Evolutionary conservation across 2,888 invertebrate genomes (phyloP).

Genomic region (Globia sparganii): DNA sequence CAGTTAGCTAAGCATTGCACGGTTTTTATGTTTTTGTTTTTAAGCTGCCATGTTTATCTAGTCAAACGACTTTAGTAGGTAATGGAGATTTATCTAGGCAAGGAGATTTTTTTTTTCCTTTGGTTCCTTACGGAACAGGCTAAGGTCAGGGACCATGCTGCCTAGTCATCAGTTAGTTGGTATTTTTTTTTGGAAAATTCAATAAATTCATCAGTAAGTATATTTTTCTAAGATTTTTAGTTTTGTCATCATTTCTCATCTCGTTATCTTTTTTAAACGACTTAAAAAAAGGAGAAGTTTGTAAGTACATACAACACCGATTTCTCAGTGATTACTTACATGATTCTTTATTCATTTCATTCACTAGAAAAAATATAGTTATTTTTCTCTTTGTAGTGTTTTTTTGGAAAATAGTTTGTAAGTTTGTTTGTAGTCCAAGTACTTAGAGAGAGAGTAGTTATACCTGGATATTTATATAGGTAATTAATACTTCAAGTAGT

Average conservation of each 20-base stretch:
- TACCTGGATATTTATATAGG: no score
- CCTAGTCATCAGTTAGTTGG: no score
- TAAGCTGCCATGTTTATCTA: background rate
- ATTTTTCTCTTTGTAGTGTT: background rate
- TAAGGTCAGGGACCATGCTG: no score
- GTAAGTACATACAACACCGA: background rate
- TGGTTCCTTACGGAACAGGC: no score
- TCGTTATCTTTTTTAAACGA: no score
- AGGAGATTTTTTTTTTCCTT: no score
- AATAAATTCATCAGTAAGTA: no score
- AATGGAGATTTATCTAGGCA: background rate
- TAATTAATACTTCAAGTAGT: no score
- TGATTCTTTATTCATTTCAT: background rate
- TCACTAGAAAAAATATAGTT: background rate
- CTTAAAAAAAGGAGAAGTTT: background rate
- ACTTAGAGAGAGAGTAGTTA: no score
- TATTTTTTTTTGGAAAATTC: no score
- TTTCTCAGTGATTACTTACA: background rate
- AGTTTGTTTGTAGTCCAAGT: background rate
- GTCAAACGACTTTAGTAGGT: background rate
- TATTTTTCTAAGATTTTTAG: no score
- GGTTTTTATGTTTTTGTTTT: conserved; percentile 18
- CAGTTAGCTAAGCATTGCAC: conserved; percentile 22
- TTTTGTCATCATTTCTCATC: background rate
- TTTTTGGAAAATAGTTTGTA: background rate